phyloP scores from a whole-genome alignment of 2,888 invertebrate species.

The Cryptocephalus moraei region DNA sequence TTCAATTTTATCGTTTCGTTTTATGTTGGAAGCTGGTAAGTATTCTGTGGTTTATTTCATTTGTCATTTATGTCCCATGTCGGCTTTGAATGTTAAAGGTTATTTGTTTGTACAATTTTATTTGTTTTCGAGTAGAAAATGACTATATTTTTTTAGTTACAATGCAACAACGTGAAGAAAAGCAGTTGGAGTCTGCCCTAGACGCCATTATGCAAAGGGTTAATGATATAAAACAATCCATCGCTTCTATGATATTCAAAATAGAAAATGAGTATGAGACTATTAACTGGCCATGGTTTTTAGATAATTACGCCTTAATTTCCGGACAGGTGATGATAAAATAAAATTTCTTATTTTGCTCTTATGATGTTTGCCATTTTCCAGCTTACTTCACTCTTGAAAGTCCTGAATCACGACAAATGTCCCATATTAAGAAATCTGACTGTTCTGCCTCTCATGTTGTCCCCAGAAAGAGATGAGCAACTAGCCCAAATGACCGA shows the following conservation, averaged over 20 bases:
- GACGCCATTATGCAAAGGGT: conserved; percentile 79
- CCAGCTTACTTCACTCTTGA: conserved; percentile 79
- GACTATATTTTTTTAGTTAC: conserved; percentile 5
- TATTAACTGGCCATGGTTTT: conserved; percentile 85
- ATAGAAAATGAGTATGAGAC: conserved; percentile 88
- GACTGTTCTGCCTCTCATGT: conserved; percentile 74
- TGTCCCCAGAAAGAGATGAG: conserved; percentile 85
- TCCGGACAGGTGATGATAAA: conserved; percentile 69
- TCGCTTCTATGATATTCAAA: conserved; percentile 77
- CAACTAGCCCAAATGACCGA: conserved; percentile 77
- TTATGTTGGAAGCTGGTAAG: no score
- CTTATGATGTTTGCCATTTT: conserved; percentile 11
- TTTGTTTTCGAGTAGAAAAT: no score
- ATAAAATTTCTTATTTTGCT: conserved; percentile 1
- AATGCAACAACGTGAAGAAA: conserved; percentile 82
- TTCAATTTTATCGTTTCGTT: no score
- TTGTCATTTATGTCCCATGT: no score
- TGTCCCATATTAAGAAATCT: conserved; percentile 75
- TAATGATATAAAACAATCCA: conserved; percentile 78
- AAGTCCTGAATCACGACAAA: conserved; percentile 81
- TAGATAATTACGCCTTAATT: conserved; percentile 89
- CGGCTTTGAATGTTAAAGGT: no score
- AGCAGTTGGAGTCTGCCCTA: conserved; percentile 76
- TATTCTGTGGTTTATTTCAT: no score
- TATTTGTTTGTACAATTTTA: no score